Evolutionary conservation across 2,888 invertebrate genomes (phyloP).

Genomic region (Pterostichus madidus): DNA sequence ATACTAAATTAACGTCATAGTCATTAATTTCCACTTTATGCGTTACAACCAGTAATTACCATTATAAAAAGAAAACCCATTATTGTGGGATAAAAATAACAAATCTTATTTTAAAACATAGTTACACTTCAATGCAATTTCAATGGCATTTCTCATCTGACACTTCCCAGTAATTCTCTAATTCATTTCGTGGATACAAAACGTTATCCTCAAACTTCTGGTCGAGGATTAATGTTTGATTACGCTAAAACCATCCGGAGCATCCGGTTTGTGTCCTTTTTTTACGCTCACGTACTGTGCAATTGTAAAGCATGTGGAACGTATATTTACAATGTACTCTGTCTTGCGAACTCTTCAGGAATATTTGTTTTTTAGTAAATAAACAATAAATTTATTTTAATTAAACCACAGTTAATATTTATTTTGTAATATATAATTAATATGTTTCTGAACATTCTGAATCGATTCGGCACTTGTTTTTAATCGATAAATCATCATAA

Average conservation of each 20-base stretch:
- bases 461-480: no score
- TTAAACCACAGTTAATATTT: no score
- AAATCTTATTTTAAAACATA: constrained; percentile 2
- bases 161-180: constrained; percentile 46
- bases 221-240: constrained; percentile 47
- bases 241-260: constrained; percentile 46
- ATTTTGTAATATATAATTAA: no score
- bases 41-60: constrained; percentile 1
- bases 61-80: background rate
- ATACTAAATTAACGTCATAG: background rate
- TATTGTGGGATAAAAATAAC: background rate
- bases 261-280: constrained; percentile 45
- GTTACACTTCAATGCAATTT: constrained; percentile 19
- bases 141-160: constrained; percentile 3
- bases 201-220: constrained; percentile 31
- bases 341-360: constrained; percentile 9
- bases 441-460: no score
- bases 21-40: constrained; percentile 11
- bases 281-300: constrained; percentile 23
- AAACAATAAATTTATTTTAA: background rate
- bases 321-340: constrained; percentile 39
- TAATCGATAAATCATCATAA: no score
- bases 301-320: constrained; percentile 41
- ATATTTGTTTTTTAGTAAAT: constrained; percentile 28
- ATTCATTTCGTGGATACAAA: constrained; percentile 41